phyloP scores from a whole-genome alignment of 2,113 vertebrate genomes.

The Anas platyrhynchos region DNA sequence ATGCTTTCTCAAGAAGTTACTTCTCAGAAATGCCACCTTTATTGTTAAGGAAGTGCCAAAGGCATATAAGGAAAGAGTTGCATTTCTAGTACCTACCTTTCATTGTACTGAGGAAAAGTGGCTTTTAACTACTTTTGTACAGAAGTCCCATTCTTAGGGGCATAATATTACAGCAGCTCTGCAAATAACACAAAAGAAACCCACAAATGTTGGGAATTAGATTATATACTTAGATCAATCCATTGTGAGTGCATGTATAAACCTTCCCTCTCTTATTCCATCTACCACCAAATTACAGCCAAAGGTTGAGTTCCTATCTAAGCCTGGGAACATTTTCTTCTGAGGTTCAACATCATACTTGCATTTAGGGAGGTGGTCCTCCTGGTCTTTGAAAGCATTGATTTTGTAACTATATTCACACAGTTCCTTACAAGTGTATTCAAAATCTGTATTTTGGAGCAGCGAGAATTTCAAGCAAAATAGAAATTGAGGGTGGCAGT shows the following conservation, averaged over 20 bases:
- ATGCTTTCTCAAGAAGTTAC: not conserved
- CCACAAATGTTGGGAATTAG: not conserved
- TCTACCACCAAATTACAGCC: not conserved
- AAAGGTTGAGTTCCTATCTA: not conserved
- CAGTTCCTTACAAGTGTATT: not conserved
- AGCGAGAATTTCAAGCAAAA: not conserved
- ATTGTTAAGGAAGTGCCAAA: not conserved
- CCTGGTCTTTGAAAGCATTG: not conserved
- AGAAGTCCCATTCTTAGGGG: not conserved
- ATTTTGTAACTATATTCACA: not conserved
- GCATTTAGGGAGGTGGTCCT: not conserved
- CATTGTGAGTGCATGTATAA: not conserved
- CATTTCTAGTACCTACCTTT: not conserved
- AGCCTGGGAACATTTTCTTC: not conserved
- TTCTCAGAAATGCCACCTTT: not conserved
- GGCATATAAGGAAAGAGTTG: not conserved
- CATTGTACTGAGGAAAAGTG: not conserved
- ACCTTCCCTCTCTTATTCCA: not conserved
- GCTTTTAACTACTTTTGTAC: not conserved
- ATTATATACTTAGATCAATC: not conserved
- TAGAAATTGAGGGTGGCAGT: not conserved
- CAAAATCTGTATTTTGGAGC: not conserved
- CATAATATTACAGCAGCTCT: not conserved
- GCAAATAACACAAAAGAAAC: not conserved
- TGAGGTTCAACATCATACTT: not conserved